Base-by-base conservation (phyloP, 1,140 invertebrate genomes). In the Temnothorax curvispinosus region DNA sequence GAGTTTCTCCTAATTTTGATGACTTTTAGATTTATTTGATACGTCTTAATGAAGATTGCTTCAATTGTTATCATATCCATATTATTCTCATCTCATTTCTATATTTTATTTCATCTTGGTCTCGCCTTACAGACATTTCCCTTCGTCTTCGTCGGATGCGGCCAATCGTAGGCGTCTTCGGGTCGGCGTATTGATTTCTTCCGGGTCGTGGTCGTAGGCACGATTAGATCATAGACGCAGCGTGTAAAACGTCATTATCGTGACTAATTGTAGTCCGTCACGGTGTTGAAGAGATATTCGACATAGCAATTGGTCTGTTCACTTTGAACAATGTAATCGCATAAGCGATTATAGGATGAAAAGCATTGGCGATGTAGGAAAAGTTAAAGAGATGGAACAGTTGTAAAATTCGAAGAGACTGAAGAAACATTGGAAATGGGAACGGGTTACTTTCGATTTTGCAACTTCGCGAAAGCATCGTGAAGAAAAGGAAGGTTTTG, bases 161-260 rank as follows among this genome's bases (percentile, higher is more conserved):
- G 44, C 71, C 89, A 89, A 87, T 90, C 67, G 27, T 84, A 58
- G 77, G 44, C 82, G 65, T 89, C 84, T 88, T 82, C 71, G 71
- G 74, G 72, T 85, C 88, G 82, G 78, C 15, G 87, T 93, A 92
- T 93, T 89, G 91, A 93, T 90, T 92, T 84, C 90, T 93, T 92
- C 82, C 90, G 87, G 86, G 89, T 88, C 88, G 90, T 89, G 72
- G 89, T 89, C 69, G 18, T 21, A 84, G 85, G 86, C 82, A 88
- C 88, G 89, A 93, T 92, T 89, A 88, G 75, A 88, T 86, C 58
- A 82, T 54, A 87, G 77, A 82, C 32, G 85, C 44, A 60, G 78
- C 58, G 38, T 52, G 77, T 47, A 88, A 87, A 54, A 88, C 74
- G 88, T 89, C 89, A 92, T 91, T 77, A 86, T 87, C 81, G 85